Evolutionary conservation across 2,888 invertebrate species (phyloP), one percentile per base, ranked within the genome.

Genomic region (Cryptus viduatorius): DNA sequence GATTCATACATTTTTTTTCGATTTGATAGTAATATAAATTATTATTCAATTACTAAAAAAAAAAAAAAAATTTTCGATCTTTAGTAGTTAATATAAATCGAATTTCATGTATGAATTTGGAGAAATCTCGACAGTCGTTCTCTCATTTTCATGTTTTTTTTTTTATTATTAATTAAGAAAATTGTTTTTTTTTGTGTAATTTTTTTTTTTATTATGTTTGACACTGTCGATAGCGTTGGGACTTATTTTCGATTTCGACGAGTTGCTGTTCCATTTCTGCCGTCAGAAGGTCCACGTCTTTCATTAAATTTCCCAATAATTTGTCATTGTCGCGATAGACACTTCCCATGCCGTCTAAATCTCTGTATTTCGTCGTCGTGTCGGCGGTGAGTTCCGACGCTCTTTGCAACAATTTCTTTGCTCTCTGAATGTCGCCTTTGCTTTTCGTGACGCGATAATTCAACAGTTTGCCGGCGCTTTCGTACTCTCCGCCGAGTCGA

Each of bases 301-400:
- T 93, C 88, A 96, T 95, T 75, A 97, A 94, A 73, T 95, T 94
- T 61, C 93, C 93, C 71, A 97, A 93, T 79, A 95, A 94, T 72
- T 95, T 94, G 89, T 96, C 96, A 89, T 97, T 96, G 75, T 95
- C 95, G 85, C 95, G 95, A 91, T 97, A 96, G 69, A 96, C 95
- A 85, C 95, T 95, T 90, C 97, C 96, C 95, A 97, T 95, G 92
- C 96, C 95, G 90, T 96, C 95, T 72, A 98, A 94, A 89, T 96
- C 96, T 88, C 96, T 96, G 31, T 97, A 94, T 92, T 97, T 97
- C 82, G 95, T 95, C 90, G 96, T 96, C 1, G 98, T 97, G 87
- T 96, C 96, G 82, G 96, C 96, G 1, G 98, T 98, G 29, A 99
- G 95, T 90, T 96, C 96, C 53, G 97, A 96, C 0, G 99, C 98